Percentiles rank a stretch among this genome's conserved stretches.
These are phyloP conservation scores for Scomber japonicus DNA, from an alignment of 2,113 vertebrate species.

Conservation along the genomic window DNA sequence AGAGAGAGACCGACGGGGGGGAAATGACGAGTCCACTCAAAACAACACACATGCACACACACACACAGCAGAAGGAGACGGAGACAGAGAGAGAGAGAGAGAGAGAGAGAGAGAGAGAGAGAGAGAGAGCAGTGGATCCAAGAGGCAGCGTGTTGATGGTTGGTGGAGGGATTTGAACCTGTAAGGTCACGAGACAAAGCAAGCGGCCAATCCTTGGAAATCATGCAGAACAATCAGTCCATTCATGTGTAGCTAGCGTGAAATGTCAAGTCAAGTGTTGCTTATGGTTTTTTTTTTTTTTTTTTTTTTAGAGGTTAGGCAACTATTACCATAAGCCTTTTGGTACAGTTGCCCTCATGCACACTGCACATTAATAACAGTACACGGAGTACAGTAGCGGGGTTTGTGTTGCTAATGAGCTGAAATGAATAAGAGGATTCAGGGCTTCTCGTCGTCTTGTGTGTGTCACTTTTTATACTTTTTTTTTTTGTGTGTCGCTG, in stretches of 20 bases:
- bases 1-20: slow-evolving; percentile 36
- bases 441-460: slow-evolving; percentile 1
- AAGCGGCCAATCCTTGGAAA: slow-evolving; percentile 56
- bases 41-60: slow-evolving; percentile 51
- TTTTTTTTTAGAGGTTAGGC: slow-evolving; percentile 60
- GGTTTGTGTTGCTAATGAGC: slow-evolving; percentile 58
- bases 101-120: too few relatives aligned
- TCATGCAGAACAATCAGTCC: slow-evolving; percentile 71
- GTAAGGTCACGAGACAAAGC: slow-evolving; percentile 73
- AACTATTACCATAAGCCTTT: slow-evolving; percentile 54
- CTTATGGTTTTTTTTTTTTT: slow-evolving; percentile 32
- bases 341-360: neutral
- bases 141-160: slow-evolving; percentile 47
- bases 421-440: neutral
- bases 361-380: slow-evolving; percentile 19
- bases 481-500: neutral
- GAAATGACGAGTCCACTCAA: slow-evolving; percentile 61
- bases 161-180: slow-evolving; percentile 64
- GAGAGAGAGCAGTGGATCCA: slow-evolving; percentile 49
- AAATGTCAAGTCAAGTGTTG: slow-evolving; percentile 75
- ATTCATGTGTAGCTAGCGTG: slow-evolving; percentile 72
- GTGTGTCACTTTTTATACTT: neutral
- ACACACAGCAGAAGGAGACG: too few relatives aligned
- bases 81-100: too few relatives aligned
- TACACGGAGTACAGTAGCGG: slow-evolving; percentile 15